A percentile compares a stretch with the other conserved stretches of the same genome.
Conservation (phyloP, 2,113 vertebrate genomes). For the Petroica traversi region DNA sequence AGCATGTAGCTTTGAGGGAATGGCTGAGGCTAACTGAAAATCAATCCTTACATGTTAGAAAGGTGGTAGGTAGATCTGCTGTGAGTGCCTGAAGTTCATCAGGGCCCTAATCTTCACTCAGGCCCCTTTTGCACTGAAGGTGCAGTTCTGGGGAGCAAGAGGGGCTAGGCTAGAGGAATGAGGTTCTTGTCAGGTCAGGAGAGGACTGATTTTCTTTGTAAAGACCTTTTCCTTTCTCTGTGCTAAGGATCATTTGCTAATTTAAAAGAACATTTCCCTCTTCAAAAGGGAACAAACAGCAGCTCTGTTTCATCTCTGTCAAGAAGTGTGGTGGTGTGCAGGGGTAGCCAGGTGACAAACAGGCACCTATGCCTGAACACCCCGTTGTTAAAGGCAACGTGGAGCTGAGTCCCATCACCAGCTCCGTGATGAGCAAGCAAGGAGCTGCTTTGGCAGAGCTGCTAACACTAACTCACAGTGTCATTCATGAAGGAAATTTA, state of each 20-base stretch:
- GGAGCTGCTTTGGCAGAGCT: conserved; percentile 19
- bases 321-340: background rate
- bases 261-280: background rate
- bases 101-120: background rate
- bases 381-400: accelerated
- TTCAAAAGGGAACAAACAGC: background rate
- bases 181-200: background rate
- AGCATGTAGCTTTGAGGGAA: accelerated
- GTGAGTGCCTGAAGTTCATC: background rate
- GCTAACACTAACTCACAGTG: background rate
- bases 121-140: background rate
- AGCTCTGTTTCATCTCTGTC: too few species aligned
- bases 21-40: background rate
- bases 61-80: background rate
- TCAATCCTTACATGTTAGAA: accelerated
- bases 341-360: conserved; percentile 11
- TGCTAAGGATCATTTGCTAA: background rate
- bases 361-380: background rate
- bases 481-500: conserved; percentile 14
- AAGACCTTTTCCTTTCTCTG: background rate
- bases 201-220: background rate
- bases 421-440: too few species aligned
- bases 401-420: background rate
- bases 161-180: background rate
- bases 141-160: background rate